Conservation (phyloP, 2,888 invertebrate species). For the Strigamia crassipes region DNA sequence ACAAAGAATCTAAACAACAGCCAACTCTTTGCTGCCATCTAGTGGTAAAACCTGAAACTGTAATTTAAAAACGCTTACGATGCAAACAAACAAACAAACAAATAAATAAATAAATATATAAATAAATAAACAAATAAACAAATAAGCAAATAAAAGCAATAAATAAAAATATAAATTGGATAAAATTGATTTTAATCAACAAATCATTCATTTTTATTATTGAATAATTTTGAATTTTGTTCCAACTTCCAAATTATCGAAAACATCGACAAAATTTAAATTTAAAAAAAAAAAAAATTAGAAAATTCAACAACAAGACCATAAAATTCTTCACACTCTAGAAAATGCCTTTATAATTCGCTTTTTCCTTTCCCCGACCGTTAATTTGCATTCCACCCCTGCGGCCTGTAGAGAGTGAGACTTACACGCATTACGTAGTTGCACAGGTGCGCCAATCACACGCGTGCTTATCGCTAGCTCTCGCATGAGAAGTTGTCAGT, state of each 20-base stretch:
- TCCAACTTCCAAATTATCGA: not conserved
- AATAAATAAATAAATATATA: too few relatives aligned
- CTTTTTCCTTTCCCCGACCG: not conserved
- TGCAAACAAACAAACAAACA: too few relatives aligned
- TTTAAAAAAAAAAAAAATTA: not conserved
- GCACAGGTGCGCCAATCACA: conserved; percentile 32
- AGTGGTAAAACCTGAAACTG: too few relatives aligned
- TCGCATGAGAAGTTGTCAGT: conserved; percentile 30
- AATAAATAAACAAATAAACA: too few relatives aligned
- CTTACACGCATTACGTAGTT: not conserved
- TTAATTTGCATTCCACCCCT: not conserved
- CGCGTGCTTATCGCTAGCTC: not conserved
- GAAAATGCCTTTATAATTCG: not conserved
- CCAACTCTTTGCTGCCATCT: too few relatives aligned
- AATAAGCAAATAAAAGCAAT: too few relatives aligned
- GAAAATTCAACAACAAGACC: not conserved
- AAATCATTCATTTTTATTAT: too few relatives aligned
- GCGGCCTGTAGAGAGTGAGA: conserved; percentile 6
- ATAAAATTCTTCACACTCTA: not conserved
- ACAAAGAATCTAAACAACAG: too few relatives aligned
- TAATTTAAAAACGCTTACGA: too few relatives aligned
- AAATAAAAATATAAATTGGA: too few relatives aligned
- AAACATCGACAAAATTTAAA: not conserved
- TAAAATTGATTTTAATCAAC: too few relatives aligned
- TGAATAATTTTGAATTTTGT: too few relatives aligned